Conservation (phyloP, 1,140 invertebrate species). For the Anastrepha ludens region DNA sequence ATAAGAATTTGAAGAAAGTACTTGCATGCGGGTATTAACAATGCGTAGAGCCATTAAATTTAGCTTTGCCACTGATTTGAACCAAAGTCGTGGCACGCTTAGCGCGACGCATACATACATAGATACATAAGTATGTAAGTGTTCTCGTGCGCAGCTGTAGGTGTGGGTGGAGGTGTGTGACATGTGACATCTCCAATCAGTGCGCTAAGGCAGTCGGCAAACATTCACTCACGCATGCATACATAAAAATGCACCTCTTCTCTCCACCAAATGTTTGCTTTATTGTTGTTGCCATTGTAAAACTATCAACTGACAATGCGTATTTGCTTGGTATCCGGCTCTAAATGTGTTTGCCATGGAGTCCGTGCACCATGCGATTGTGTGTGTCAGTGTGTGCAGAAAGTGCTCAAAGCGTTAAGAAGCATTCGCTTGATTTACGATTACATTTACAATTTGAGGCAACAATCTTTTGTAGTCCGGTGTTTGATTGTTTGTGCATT, state of each 20-base stretch:
- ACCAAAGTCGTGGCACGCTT: neutral
- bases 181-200: neutral
- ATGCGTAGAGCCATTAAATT: constrained; percentile 5
- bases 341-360: neutral
- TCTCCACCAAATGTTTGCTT: neutral
- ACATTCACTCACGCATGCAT: too few relatives aligned
- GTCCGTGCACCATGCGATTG: neutral
- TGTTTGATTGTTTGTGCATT: too few relatives aligned
- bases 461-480: too few relatives aligned
- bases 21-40: neutral
- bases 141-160: neutral
- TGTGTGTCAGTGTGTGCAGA: neutral
- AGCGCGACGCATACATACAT: neutral
- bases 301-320: neutral
- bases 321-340: neutral
- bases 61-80: constrained; percentile 1
- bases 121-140: neutral
- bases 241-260: neutral
- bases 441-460: neutral
- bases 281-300: neutral
- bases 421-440: neutral
- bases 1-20: constrained; percentile 15
- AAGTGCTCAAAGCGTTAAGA: neutral
- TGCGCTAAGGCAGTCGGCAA: neutral
- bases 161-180: neutral